Evolutionary conservation across 2,113 vertebrate species (phyloP).

Genomic region (Eupsittula cactorum): DNA sequence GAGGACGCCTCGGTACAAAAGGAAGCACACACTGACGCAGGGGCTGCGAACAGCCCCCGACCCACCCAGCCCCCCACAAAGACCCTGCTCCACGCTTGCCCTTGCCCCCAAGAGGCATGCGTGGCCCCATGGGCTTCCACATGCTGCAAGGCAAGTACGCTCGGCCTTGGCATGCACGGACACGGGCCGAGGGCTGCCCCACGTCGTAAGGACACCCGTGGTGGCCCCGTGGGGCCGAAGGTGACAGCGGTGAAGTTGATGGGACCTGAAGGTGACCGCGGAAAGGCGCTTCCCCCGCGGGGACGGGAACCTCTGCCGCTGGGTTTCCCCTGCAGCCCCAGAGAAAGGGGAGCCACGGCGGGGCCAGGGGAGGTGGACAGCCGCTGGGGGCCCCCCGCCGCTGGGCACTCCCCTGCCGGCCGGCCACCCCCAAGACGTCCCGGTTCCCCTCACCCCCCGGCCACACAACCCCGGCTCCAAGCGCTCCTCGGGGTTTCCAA

Average conservation of each 20-base stretch:
- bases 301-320: background rate
- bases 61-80: background rate
- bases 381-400: background rate
- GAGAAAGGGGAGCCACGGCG: background rate
- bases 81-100: background rate
- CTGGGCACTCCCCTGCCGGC: too few species aligned
- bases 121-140: background rate
- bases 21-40: background rate
- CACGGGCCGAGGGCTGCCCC: background rate
- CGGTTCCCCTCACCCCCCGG: background rate
- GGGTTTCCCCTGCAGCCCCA: background rate
- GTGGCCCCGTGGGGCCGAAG: background rate
- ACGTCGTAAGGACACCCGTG: rapidly evolving
- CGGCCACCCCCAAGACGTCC: background rate
- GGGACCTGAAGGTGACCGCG: background rate
- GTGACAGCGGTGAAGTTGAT: background rate
- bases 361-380: too few species aligned
- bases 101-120: background rate
- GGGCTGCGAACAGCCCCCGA: background rate
- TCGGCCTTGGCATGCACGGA: background rate
- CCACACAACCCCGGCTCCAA: background rate
- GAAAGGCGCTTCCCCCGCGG: background rate
- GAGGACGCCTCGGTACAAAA: slow-evolving; percentile 26
- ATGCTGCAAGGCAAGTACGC: background rate
- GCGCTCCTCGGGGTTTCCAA: slow-evolving; percentile 36